Conservation (phyloP, 2,113 vertebrate genomes). For the Dipodomys ordii region DNA sequence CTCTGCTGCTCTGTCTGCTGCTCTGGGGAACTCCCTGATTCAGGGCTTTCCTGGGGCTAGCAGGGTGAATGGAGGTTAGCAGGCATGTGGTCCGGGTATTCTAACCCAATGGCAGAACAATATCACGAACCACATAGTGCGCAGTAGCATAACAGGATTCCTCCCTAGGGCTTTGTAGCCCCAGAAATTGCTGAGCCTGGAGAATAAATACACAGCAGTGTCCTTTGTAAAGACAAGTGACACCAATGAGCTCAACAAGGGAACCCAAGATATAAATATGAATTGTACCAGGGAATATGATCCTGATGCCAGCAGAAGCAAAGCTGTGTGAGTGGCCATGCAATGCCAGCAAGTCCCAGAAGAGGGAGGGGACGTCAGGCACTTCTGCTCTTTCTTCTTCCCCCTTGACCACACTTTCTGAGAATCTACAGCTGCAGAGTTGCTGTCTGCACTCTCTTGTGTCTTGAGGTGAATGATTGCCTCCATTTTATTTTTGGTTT, state of each 20-base stretch:
- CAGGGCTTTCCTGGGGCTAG: constrained; percentile 2
- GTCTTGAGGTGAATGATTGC: not conserved
- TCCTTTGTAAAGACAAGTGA: constrained; percentile 58
- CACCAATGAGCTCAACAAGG: constrained; percentile 16
- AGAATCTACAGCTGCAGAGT: rapidly evolving
- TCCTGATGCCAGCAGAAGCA: not conserved
- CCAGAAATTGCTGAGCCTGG: constrained; percentile 53
- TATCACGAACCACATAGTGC: not conserved
- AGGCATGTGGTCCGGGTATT: not conserved
- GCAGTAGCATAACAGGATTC: not conserved
- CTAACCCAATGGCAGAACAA: constrained; percentile 36
- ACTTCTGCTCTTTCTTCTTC: rapidly evolving
- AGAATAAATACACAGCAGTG: not conserved
- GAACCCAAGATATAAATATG: constrained; percentile 29
- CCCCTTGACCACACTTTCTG: not conserved
- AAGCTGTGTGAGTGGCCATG: not conserved
- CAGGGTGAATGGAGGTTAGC: not conserved
- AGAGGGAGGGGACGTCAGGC: not conserved
- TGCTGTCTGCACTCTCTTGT: not conserved
- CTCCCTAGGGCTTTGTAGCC: not conserved
- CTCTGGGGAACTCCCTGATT: not conserved
- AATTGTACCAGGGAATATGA: constrained; percentile 52
- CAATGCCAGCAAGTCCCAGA: not conserved
- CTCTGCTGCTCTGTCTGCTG: not conserved
- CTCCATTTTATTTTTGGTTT: not conserved